Percentiles rank a stretch among this genome's conserved stretches.
These are phyloP conservation scores for Andricus quercusramuli DNA, from an alignment of 2,888 invertebrate genomes.

Conservation along the genomic window DNA sequence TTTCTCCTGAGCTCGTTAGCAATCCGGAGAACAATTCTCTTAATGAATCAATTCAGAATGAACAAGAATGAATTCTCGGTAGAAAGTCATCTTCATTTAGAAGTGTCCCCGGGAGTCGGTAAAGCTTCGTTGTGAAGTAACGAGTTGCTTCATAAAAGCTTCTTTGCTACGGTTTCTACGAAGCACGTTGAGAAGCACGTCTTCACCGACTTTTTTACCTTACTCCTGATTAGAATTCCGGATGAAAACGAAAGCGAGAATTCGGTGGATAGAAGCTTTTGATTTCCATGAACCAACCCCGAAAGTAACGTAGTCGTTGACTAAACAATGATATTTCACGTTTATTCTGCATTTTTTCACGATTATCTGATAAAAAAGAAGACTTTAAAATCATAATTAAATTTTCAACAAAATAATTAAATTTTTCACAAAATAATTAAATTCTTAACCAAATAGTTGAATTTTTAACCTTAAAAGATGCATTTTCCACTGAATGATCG, in stretches of 20 bases:
- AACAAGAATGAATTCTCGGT: constrained; percentile 33
- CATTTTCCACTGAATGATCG: too few species aligned
- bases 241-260: background rate
- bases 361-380: too few species aligned
- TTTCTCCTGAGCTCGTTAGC: constrained; percentile 12
- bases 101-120: constrained; percentile 1
- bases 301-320: too few species aligned
- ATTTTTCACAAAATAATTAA: too few species aligned
- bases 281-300: background rate
- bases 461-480: too few species aligned
- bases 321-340: too few species aligned
- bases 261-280: background rate
- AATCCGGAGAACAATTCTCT: constrained; percentile 22
- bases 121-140: constrained; percentile 19
- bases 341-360: too few species aligned
- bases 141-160: constrained; percentile 31
- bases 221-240: background rate
- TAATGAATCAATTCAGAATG: constrained; percentile 26
- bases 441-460: too few species aligned
- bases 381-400: too few species aligned
- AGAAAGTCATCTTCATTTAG: constrained; percentile 34
- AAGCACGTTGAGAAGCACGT: background rate
- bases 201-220: background rate
- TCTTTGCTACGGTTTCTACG: background rate
- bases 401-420: too few species aligned